Conservation (phyloP, 2,888 invertebrate species). For the Thumatha senex region DNA sequence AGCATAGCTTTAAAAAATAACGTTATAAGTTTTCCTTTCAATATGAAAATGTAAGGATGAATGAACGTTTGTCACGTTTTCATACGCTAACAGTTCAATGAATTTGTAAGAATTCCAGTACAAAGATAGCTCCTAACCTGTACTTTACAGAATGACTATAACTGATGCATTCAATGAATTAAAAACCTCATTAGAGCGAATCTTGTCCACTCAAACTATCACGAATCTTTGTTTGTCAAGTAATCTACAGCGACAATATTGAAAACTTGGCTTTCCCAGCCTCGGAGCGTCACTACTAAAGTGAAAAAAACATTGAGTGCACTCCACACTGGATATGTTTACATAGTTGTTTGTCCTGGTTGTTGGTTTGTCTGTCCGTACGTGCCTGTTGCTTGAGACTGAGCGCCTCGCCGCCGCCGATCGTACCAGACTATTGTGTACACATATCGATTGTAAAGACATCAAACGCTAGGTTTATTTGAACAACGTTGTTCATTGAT, state of each 20-base stretch:
- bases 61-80: too few relatives aligned
- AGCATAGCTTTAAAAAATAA: too few relatives aligned
- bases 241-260: slow-evolving; percentile 1
- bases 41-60: too few relatives aligned
- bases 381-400: slow-evolving; percentile 8
- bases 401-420: slow-evolving; percentile 1
- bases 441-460: slow-evolving; percentile 8
- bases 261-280: slow-evolving; percentile 4
- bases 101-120: background rate
- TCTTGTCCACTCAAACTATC: background rate
- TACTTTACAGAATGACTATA: background rate
- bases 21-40: too few relatives aligned
- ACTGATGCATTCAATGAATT: too few relatives aligned
- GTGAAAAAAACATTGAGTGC: slow-evolving; percentile 7
- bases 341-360: slow-evolving; percentile 9
- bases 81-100: background rate
- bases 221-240: background rate
- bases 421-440: slow-evolving; percentile 2
- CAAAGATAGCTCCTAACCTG: background rate
- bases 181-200: background rate
- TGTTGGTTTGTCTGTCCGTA: slow-evolving; percentile 15
- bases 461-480: slow-evolving; percentile 4
- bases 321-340: slow-evolving; percentile 6
- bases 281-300: background rate
- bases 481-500: slow-evolving; percentile 10